Base-by-base conservation (phyloP, 1,140 invertebrate species). In the Lucilia cuprina region DNA sequence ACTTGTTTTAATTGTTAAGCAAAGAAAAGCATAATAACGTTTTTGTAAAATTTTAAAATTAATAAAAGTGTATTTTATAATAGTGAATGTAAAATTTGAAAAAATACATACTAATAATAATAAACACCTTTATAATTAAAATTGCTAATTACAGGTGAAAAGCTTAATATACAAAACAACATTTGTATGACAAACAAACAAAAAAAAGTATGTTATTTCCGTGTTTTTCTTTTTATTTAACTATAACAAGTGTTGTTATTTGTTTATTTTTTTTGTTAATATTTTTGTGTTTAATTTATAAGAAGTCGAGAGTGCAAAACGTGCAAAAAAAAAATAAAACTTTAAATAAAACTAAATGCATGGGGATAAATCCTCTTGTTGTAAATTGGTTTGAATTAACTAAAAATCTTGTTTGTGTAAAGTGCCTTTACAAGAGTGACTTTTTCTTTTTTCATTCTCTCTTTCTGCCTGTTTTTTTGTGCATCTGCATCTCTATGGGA, bases 371-470 rank as follows among this genome's bases (percentile, higher is more conserved):
- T 70, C 19, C 65, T 70, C 65, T 70, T 70, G 65, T 70, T 70
- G 19, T 70, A 70, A 70, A 70, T 70, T 70, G 65, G 19, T 70
- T 70, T 70, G 65, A 70, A 70, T 70, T 70, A 70, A 60, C 55
- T 17, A 60, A 70, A n/a, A 70, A 70, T 12, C 21, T 41, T 41
- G 55, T 60, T 60, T 60, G 41, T 41, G 50, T 55, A 17, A 14
- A 55, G 50, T 55, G 50, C 17, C 7, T 17, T 55, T 55, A 5
- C 50, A 14, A 17, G 50, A 41, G 41, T 41, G 41, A 41, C 41
- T 41, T 41, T 41, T 41, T 41, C 41, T 41, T 41, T 41, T 41
- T 41, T 41, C 5, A 41, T 41, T 41, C 41, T 41, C 41, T 30
- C 25, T 30, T 30, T 30, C 25, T 30, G 25, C 25, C 25, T 30